Base-by-base conservation (phyloP, 30 jellyfish, hydroid and myxozoan genomes). In the Sanderia malayensis region DNA sequence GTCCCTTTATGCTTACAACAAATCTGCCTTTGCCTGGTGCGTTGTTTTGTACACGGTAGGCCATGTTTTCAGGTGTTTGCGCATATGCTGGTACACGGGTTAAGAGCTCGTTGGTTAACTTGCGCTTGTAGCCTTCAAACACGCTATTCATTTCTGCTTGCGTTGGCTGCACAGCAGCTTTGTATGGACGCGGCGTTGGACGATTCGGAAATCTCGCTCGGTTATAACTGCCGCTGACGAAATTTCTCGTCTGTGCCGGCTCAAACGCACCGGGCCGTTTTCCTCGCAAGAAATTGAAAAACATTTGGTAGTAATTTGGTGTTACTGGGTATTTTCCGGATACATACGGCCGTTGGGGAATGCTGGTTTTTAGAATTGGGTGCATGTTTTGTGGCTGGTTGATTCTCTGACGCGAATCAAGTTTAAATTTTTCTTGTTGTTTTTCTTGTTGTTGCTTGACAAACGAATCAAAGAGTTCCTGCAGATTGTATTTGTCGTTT, bases 1-100 rank as follows among this genome's bases (percentile, higher is more conserved):
- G 46, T 23, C 89, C 89, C 27, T 65, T 64, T 27, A 78, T 78
- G 58, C 89, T 78, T 4, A 78, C 58, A n/a, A 69, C 89, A 55
- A 46, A 78, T 27, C 71, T 67, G 20, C 82, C 46, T 61, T 8
- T 11, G 24, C 89, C 89, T 17, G 82, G 74, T 46, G 60, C 59
- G 46, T 62, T 47, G 34, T n/a, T 27, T 15, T 33, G 65, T 44
- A 21, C 47, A 24, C 37, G 72, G 8, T 4, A 37, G 52, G 52
- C 25, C 27, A 18, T 49, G 11, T 24, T 8, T 18, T 49, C 27
- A 2, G 8, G 64, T 49, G 64, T 24, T 9, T 19, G 8, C 24
- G 2, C 6, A 18, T 24, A 2, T 4, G 2, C 2, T 49, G 64
- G 64, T 18, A 49, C 4, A 11, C 18, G 23, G 6, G 25, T 49